Conservation (phyloP, 2,888 invertebrate genomes). For the Apantesis nais region DNA sequence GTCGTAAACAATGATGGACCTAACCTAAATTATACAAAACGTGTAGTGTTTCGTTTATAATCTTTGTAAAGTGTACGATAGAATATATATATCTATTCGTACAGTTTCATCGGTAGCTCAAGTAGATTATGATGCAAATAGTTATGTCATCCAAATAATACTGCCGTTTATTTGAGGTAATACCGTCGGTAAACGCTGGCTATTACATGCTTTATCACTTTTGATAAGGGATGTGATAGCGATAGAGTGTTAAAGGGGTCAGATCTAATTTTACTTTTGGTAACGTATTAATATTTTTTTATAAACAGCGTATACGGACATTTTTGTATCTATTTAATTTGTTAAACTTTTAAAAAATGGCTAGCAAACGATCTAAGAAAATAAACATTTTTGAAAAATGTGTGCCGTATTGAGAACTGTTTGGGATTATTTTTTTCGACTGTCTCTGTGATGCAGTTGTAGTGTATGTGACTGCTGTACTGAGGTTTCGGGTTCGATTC, state of each 20-base stretch:
- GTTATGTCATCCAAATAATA: no score
- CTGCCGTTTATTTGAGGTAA: no score
- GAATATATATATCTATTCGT: not conserved
- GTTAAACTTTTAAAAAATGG: no score
- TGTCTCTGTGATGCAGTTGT: no score
- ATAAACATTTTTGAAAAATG: not conserved
- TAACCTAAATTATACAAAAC: not conserved
- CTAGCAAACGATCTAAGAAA: no score
- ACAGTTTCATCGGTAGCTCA: no score
- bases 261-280: not conserved
- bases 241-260: not conserved
- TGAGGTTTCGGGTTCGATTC: no score
- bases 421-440: not conserved
- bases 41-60: not conserved
- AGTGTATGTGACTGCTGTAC: no score
- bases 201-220: not conserved
- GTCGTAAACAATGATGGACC: not conserved
- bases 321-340: no score
- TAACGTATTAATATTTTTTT: no score
- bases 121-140: not conserved
- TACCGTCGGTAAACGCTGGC: not conserved
- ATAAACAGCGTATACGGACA: no score
- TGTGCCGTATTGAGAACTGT: not conserved
- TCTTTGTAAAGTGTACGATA: not conserved
- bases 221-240: not conserved